Evolutionary conservation across 2,888 invertebrate species (phyloP).

Genomic region (Copidosoma aretas): DNA sequence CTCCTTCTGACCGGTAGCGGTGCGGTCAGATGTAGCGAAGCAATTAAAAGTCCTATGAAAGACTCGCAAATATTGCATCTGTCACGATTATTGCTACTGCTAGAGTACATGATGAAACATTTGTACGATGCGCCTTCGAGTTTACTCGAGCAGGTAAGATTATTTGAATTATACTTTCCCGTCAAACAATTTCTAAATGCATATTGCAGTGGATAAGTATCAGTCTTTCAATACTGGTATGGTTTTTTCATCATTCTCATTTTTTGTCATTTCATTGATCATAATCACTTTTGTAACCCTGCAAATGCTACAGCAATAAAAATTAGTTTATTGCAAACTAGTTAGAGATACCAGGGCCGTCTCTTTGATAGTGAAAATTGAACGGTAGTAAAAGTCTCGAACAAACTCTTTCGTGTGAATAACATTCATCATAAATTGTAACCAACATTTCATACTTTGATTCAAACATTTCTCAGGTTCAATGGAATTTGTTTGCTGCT

Average conservation of each 20-base stretch:
- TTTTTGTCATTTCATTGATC: slow-evolving; percentile 25
- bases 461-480: slow-evolving; percentile 64
- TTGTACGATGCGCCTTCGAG: slow-evolving; percentile 91
- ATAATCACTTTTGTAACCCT: slow-evolving; percentile 17
- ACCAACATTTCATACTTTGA: slow-evolving; percentile 4
- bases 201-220: slow-evolving; percentile 36
- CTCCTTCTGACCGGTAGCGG: slow-evolving; percentile 82
- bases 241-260: slow-evolving; percentile 24
- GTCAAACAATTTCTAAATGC: slow-evolving; percentile 44
- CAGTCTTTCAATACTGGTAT: slow-evolving; percentile 37
- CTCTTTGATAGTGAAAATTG: slow-evolving; percentile 56
- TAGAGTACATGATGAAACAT: slow-evolving; percentile 95
- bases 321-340: slow-evolving; percentile 38
- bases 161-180: slow-evolving; percentile 16
- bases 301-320: slow-evolving; percentile 56
- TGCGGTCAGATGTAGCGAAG: slow-evolving; percentile 72
- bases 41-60: slow-evolving; percentile 67
- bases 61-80: slow-evolving; percentile 80
- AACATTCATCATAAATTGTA: neutral
- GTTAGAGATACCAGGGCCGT: slow-evolving; percentile 61
- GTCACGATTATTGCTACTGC: slow-evolving; percentile 81
- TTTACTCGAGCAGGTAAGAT: slow-evolving; percentile 79
- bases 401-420: slow-evolving; percentile 44
- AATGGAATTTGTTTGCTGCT: slow-evolving; percentile 80
- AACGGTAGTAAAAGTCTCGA: slow-evolving; percentile 61